These are phyloP conservation scores for Anguilla japonica DNA, from an alignment of 2,113 vertebrate species.

Conservation along the genomic window DNA sequence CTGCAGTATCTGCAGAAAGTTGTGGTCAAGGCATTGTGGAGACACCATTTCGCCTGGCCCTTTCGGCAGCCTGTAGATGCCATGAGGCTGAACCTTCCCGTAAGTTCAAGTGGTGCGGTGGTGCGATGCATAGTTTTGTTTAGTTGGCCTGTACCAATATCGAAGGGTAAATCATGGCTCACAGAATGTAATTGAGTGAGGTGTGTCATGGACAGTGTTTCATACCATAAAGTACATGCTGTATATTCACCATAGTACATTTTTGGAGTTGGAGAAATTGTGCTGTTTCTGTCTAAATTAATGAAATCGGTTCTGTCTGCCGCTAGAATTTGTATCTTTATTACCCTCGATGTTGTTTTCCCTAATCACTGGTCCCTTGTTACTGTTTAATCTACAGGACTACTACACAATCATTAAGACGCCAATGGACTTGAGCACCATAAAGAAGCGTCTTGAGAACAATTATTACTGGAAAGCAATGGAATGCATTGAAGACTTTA, in stretches of 20 bases:
- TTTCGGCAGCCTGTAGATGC: slow-evolving; percentile 94
- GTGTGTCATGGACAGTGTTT: not conserved
- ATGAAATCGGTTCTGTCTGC: not conserved
- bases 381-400: slow-evolving; percentile 73
- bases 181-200: not conserved
- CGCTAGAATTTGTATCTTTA: not conserved
- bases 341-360: not conserved
- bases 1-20: slow-evolving; percentile 85
- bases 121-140: not conserved
- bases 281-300: too few species aligned
- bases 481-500: slow-evolving; percentile 88
- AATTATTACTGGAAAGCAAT: slow-evolving; percentile 82
- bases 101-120: slow-evolving; percentile 63
- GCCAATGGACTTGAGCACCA: slow-evolving; percentile 90
- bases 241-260: not conserved
- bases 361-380: not conserved
- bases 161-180: not conserved
- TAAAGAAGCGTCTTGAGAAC: slow-evolving; percentile 86
- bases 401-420: slow-evolving; percentile 89
- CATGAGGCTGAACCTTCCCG: slow-evolving; percentile 80
- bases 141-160: not conserved
- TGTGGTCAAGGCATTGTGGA: slow-evolving; percentile 83
- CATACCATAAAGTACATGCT: not conserved
- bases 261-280: not conserved
- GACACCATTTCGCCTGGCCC: slow-evolving; percentile 87